Percentiles rank a stretch among this genome's conserved stretches.
phyloP scores from a whole-genome alignment of 2,888 invertebrate genomes.

The Idaea straminata region DNA sequence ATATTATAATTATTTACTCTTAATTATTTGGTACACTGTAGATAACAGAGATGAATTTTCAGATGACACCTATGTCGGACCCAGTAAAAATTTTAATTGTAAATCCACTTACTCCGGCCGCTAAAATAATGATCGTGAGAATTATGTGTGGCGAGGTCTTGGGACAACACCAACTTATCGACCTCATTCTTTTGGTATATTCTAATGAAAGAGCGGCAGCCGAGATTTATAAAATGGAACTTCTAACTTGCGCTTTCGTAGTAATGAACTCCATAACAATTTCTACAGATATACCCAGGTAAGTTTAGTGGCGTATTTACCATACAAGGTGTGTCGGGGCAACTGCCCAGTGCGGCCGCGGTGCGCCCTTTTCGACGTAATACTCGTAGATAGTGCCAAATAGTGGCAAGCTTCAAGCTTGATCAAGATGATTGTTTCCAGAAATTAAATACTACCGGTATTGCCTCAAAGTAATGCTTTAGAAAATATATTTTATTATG shows the following conservation, averaged over 20 bases:
- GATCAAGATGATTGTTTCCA: no score
- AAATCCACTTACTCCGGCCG: slow-evolving; percentile 52
- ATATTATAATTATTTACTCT: no score
- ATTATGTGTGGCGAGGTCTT: slow-evolving; percentile 59
- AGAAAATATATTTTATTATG: no score
- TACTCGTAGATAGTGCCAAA: no score
- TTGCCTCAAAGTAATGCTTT: no score
- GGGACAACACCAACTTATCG: slow-evolving; percentile 50
- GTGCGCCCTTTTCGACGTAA: no score
- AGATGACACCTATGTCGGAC: slow-evolving; percentile 32
- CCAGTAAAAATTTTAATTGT: slow-evolving; percentile 57
- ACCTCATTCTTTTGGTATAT: slow-evolving; percentile 57
- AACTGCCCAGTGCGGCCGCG: not conserved
- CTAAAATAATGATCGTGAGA: slow-evolving; percentile 50
- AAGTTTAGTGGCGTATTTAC: slow-evolving; percentile 10
- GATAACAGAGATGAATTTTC: slow-evolving; percentile 54
- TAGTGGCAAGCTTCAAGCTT: no score
- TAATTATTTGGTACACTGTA: no score
- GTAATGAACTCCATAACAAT: slow-evolving; percentile 51
- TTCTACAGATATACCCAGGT: slow-evolving; percentile 63
- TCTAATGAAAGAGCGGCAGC: slow-evolving; percentile 50
- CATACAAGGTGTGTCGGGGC: no score
- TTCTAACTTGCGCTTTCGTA: slow-evolving; percentile 52
- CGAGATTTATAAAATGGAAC: slow-evolving; percentile 45
- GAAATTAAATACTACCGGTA: no score